Evolutionary conservation across 1,140 invertebrate genomes (phyloP), one percentile per base, ranked within the genome.

Genomic region (Drosophila ficusphila): DNA sequence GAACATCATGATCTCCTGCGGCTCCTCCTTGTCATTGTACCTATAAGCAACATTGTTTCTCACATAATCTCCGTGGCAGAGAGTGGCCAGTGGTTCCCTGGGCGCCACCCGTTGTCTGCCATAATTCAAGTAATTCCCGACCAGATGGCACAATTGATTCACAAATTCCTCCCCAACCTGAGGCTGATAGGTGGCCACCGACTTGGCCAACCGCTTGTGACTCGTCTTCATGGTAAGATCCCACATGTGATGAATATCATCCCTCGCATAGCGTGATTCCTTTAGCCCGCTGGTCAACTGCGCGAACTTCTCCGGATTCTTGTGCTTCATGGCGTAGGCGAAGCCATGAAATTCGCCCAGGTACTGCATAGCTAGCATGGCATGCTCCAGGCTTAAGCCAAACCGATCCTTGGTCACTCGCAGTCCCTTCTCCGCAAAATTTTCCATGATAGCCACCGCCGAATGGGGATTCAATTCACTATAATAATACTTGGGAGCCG

Each of bases 1-100:
- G 25, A 91, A 91, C 90, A 91, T 91, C 73, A 91, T 90, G 3
- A 82, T 72, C 3, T 78, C 88, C 23, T 54, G 21, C 2, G 90
- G 90, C 7, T 53, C 38, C 1, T 73, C 82, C 11, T 42, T 36
- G 11, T 58, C 44, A 7, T 60, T 51, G 27, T 90, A 86, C 38
- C 65, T 88, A 34, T 75, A 91, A 3, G 90, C 90, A 11, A 91
- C 71, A 60, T 91, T 91, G 29, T 91, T 91, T n/a, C 90, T 41
- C 25, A 91, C 21, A 65, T 76, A 91, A 21, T 91, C 90, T 0
- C 90, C 90, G 16, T 91, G 90, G 21, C 90, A 91, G 4, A 91
- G 67, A 0, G 69, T 89, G n/a, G 79, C 65, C 4, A 85, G 39
- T 0, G 90, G 90, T 29, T 91, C 90, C 11, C 56, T 49, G 0